These are phyloP conservation scores for Isurus oxyrinchus DNA, from an alignment of 2,113 vertebrate species.

Conservation along the genomic window DNA sequence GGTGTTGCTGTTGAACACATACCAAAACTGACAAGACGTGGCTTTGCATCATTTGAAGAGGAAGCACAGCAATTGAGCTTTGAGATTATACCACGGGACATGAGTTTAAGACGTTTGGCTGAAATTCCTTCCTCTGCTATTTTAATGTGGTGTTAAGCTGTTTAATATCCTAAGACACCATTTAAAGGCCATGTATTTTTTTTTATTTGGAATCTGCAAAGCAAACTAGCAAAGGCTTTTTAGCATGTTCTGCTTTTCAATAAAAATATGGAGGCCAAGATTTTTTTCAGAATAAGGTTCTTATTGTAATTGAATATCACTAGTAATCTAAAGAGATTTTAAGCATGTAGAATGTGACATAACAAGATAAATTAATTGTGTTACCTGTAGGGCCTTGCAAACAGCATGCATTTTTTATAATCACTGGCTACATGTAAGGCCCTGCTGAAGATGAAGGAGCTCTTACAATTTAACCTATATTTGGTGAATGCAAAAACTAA, in stretches of 20 bases:
- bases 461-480: not conserved
- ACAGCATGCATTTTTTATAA: not conserved
- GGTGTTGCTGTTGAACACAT: slow-evolving; percentile 13
- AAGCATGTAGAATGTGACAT: not conserved
- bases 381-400: not conserved
- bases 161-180: not conserved
- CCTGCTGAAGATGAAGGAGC: not conserved
- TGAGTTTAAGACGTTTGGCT: not conserved
- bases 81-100: not conserved
- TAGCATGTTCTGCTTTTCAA: not conserved
- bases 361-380: not conserved
- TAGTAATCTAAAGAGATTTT: not conserved
- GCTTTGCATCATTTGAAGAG: slow-evolving; percentile 24
- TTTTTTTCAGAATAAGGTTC: not conserved
- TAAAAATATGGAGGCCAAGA: not conserved
- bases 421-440: not conserved
- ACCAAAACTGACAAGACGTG: slow-evolving; percentile 21
- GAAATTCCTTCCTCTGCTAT: slow-evolving; percentile 20
- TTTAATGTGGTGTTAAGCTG: not conserved
- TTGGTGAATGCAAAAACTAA: not conserved
- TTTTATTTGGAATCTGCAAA: not conserved
- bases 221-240: not conserved
- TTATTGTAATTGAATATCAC: not conserved
- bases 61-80: not conserved
- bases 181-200: not conserved